These are phyloP conservation scores for Myopa tessellatipennis DNA, from an alignment of 2,888 invertebrate genomes.

Conservation along the genomic window DNA sequence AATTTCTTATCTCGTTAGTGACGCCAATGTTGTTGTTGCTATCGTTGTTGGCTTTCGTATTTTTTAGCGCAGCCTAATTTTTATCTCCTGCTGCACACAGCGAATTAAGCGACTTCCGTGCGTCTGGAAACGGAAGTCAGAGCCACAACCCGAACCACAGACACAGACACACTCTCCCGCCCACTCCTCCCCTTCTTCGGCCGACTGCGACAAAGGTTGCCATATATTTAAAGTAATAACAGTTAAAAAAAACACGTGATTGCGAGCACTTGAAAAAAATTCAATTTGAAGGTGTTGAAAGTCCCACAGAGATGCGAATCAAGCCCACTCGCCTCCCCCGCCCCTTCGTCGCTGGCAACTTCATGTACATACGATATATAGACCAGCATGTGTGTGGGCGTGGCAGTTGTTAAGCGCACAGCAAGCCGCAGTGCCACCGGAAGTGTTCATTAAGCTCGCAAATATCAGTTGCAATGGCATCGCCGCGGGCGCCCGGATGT, in stretches of 20 bases:
- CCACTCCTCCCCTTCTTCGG: not conserved
- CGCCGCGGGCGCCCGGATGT: slow-evolving; percentile 48
- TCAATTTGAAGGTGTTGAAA: slow-evolving; percentile 3
- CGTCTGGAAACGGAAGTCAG: slow-evolving; percentile 30
- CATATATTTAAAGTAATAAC: too few species aligned
- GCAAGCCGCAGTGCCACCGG: slow-evolving; percentile 23
- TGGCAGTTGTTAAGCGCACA: slow-evolving; percentile 18
- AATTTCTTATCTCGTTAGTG: slow-evolving; percentile 34
- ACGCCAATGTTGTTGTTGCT: not conserved
- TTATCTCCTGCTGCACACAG: slow-evolving; percentile 40
- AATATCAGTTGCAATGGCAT: slow-evolving; percentile 45
- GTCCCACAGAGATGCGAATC: slow-evolving; percentile 15
- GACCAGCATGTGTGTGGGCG: not conserved
- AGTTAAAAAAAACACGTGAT: not conserved
- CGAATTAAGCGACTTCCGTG: slow-evolving; percentile 46
- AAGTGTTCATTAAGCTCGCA: slow-evolving; percentile 49
- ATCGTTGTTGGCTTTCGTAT: not conserved
- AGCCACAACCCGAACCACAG: not conserved
- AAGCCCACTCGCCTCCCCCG: not conserved
- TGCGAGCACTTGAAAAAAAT: not conserved
- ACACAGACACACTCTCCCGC: not conserved
- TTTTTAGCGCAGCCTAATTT: slow-evolving; percentile 31
- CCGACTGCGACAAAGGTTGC: too few species aligned
- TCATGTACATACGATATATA: not conserved
- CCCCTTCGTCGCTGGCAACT: not conserved